Conservation (phyloP, 2,797 vertebrate species). For the Centroberyx gerrardi region DNA sequence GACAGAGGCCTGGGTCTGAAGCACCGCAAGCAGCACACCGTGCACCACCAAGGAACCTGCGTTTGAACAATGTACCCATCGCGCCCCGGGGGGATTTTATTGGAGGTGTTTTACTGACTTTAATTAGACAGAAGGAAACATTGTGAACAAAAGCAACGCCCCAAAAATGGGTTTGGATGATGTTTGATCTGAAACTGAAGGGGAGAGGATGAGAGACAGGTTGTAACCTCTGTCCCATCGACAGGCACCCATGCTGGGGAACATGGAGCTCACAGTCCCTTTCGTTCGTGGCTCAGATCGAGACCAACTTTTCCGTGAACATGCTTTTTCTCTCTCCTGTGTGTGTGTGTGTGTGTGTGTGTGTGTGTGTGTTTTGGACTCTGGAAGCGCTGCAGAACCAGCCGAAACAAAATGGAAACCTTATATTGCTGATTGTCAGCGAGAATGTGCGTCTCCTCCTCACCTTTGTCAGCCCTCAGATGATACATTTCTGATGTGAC, state of each 20-base stretch:
- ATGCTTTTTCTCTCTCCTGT: neutral
- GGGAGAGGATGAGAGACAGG: neutral
- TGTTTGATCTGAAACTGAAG: neutral
- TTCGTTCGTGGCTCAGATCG: conserved; percentile 3
- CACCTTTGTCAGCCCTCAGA: neutral
- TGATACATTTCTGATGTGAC: neutral
- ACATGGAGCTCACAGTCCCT: conserved; percentile 52
- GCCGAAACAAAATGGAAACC: conserved; percentile 23
- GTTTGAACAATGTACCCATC: conserved; percentile 82
- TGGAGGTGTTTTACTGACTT: conserved; percentile 18
- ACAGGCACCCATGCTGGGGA: neutral
- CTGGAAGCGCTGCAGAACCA: neutral
- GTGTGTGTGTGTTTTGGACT: neutral
- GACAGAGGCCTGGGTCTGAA: conserved; percentile 91
- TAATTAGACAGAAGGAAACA: neutral
- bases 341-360: too few species aligned
- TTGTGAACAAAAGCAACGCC: conserved; percentile 6
- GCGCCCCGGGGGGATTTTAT: neutral
- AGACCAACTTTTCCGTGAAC: conserved; percentile 2
- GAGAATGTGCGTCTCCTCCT: neutral
- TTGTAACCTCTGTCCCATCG: neutral
- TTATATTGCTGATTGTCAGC: conserved; percentile 18
- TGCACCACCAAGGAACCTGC: conserved; percentile 94
- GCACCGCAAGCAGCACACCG: conserved; percentile 91
- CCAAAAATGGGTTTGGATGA: neutral